Base-by-base conservation (phyloP, 1,140 invertebrate species). In the Drosophila parvula region DNA sequence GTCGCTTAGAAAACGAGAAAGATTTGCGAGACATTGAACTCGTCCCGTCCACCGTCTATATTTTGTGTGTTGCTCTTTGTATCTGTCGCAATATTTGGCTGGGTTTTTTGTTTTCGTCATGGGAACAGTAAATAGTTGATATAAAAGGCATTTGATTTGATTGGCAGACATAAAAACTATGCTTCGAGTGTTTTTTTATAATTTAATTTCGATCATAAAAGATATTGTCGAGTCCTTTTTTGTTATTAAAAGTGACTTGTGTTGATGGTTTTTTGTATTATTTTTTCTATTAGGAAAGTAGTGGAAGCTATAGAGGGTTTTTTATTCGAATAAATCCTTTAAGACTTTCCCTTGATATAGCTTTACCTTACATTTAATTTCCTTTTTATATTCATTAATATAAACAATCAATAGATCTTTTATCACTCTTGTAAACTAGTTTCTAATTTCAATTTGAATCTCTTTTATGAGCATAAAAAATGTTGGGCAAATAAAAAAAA, bases 1-100 rank as follows among this genome's bases (percentile, higher is more conserved):
- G 14, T 36, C 65, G 51, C 51, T 10, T 30, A 44, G 41, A 71
- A 71, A 71, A 32, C 43, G 68, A 71, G 56, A 63, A 68, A 82
- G 80, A 81, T 81, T 81, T 81, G 63, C 74, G 68, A 83, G 75
- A 36, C 79, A 74, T 82, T 82, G 79, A 82, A 82, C 79, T 83
- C 53, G 53, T 22, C 22, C 9, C 12, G 32, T 30, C 38, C 16
- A n/a, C 28, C 28, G 38, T 32, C 48, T n/a, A 38, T 22, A 55
- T 18, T 36, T 22, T 22, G 18, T n/a, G 18, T 9, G 11, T 40
- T 53, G 32, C 12, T 38, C 27, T 11, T 34, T 7, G 27, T 44
- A 61, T 62, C 58, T 65, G 41, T 50, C 18, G 34, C 38, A 59
- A 50, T 59, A 67, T 67, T 63, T 65, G n/a, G 22, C 63, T 65